Conservation (phyloP, 2,113 vertebrate genomes). For the Pungitius pungitius region DNA sequence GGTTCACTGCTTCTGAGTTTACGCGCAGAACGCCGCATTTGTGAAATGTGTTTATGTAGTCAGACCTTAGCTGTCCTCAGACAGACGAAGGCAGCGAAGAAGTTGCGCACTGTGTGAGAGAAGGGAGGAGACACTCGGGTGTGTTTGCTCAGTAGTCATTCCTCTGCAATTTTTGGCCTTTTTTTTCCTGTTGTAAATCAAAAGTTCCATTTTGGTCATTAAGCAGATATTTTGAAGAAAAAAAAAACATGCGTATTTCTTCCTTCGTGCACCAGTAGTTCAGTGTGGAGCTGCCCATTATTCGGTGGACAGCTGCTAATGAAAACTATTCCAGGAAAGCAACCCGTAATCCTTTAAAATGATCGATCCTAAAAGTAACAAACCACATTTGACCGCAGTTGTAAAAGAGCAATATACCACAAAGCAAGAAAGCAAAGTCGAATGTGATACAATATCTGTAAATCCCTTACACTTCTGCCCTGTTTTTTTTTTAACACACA, state of each 20-base stretch:
- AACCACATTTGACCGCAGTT: conserved; percentile 2
- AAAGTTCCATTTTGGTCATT: conserved; percentile 51
- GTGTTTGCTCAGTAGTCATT: too few species aligned
- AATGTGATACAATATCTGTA: conserved; percentile 22
- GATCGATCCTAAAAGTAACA: conserved; percentile 36
- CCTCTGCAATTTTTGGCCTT: too few species aligned
- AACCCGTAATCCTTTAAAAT: conserved; percentile 47
- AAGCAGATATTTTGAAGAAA: conserved; percentile 36
- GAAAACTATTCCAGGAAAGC: conserved; percentile 30
- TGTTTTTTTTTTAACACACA: conserved; percentile 56
- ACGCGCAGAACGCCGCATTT: conserved; percentile 35
- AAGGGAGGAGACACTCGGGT: too few species aligned
- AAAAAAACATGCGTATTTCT: conserved; percentile 12
- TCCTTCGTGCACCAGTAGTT: conserved; percentile 1
- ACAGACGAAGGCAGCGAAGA: too few species aligned
- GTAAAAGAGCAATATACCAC: conserved; percentile 21
- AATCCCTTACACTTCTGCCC: conserved; percentile 27
- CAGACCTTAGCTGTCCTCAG: too few species aligned
- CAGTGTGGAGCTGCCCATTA: conserved; percentile 37
- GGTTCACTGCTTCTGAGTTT: conserved; percentile 10
- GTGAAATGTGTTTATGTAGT: conserved; percentile 20
- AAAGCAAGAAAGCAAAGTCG: conserved; percentile 22
- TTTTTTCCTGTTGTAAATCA: too few species aligned
- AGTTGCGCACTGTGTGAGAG: too few species aligned
- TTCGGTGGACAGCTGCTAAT: conserved; percentile 20